Evolutionary conservation across 2,888 invertebrate genomes (phyloP).

Genomic region (Oasisia sp.): DNA sequence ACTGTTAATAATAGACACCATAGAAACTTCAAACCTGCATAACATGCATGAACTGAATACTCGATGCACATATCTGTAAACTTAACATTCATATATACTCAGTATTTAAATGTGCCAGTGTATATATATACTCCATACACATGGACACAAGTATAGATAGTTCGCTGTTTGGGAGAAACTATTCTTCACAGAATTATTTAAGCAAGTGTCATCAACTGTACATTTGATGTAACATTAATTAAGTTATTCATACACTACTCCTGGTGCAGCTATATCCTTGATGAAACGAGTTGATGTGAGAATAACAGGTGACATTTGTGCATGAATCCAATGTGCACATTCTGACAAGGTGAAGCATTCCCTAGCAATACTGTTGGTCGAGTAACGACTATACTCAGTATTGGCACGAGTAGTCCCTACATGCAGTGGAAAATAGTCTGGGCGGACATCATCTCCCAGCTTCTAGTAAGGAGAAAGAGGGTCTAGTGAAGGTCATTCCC

Average conservation of each 20-base stretch:
- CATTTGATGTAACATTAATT: background rate
- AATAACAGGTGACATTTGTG: background rate
- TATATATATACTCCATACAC: background rate
- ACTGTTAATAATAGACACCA: no score
- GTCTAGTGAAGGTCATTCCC: background rate
- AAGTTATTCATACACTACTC: background rate
- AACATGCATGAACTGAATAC: no score
- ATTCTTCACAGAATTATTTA: background rate
- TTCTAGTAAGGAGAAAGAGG: background rate
- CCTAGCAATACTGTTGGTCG: background rate
- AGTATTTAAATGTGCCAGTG: background rate
- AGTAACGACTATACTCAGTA: background rate
- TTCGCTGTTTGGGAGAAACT: background rate
- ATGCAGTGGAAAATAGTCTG: background rate
- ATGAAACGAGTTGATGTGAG: background rate
- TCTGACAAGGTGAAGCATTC: background rate
- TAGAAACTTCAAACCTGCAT: no score
- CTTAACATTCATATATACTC: no score
- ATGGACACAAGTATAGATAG: no score
- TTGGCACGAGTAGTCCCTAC: background rate
- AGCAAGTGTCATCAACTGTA: no score
- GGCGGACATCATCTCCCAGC: background rate
- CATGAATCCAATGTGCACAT: background rate
- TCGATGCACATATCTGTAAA: no score
- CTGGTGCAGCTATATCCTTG: background rate